Conservation (phyloP, 2,888 invertebrate species). For the Pardosa pseudoannulata region DNA sequence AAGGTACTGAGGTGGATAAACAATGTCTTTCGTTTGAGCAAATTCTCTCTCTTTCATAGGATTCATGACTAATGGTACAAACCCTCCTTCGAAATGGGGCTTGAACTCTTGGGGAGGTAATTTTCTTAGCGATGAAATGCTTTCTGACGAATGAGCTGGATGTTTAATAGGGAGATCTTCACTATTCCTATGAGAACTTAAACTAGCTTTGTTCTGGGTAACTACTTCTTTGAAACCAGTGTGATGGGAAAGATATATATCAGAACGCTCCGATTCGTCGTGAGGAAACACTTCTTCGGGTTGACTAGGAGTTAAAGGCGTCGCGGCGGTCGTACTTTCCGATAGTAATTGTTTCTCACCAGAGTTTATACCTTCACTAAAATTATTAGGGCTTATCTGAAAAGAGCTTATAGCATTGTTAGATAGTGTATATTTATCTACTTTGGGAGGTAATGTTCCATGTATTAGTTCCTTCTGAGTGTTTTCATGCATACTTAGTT, state of each 20-base stretch:
- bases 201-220: neutral
- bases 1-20: constrained; percentile 23
- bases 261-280: constrained; percentile 66
- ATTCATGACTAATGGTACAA: constrained; percentile 54
- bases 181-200: neutral
- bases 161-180: neutral
- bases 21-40: constrained; percentile 15
- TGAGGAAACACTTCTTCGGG: constrained; percentile 14
- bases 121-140: neutral
- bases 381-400: neutral
- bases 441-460: neutral
- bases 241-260: constrained; percentile 25
- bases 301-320: neutral
- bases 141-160: neutral
- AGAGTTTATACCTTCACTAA: neutral
- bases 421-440: neutral
- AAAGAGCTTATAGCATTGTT: neutral
- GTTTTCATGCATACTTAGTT: neutral
- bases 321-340: neutral
- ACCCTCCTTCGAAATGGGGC: constrained; percentile 59
- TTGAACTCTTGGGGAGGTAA: constrained; percentile 23
- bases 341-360: neutral
- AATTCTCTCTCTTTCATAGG: constrained; percentile 49
- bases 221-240: neutral
- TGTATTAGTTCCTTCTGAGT: neutral